These are phyloP conservation scores for Otus sunia DNA, from an alignment of 2,113 vertebrate species.

Conservation along the genomic window DNA sequence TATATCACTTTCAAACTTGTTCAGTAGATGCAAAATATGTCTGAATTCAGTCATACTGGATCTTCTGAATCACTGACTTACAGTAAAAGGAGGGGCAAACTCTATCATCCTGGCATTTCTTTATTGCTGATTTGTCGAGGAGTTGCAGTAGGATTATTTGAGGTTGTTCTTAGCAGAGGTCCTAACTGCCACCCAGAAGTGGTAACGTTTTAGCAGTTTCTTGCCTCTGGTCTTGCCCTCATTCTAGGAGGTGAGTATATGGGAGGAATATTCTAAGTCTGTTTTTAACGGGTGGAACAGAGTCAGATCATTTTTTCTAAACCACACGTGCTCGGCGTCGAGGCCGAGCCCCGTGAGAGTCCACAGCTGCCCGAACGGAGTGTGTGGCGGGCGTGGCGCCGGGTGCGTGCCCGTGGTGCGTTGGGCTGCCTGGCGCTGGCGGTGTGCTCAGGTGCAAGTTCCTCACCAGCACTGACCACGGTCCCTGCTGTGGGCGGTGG, in stretches of 20 bases:
- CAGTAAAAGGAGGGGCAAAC: neutral
- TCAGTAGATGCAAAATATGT: neutral
- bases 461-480: rapidly evolving
- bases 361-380: rapidly evolving
- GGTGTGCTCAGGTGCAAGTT: rapidly evolving
- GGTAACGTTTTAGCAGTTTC: rapidly evolving
- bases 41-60: neutral
- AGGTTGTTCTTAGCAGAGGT: neutral
- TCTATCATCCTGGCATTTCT: neutral
- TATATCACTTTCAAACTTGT: neutral
- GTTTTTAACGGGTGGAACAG: neutral
- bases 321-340: rapidly evolving
- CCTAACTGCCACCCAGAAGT: neutral
- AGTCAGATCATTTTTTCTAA: neutral
- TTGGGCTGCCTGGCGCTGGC: neutral
- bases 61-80: neutral
- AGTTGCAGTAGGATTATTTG: neutral
- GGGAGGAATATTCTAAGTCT: neutral
- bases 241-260: neutral
- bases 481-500: too few relatives aligned
- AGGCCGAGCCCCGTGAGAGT: too few relatives aligned
- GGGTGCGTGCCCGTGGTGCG: rapidly evolving
- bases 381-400: neutral
- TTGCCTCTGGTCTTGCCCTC: neutral
- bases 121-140: neutral